Conservation (phyloP, 2,888 invertebrate genomes). For the Amphiduros pacificus region DNA sequence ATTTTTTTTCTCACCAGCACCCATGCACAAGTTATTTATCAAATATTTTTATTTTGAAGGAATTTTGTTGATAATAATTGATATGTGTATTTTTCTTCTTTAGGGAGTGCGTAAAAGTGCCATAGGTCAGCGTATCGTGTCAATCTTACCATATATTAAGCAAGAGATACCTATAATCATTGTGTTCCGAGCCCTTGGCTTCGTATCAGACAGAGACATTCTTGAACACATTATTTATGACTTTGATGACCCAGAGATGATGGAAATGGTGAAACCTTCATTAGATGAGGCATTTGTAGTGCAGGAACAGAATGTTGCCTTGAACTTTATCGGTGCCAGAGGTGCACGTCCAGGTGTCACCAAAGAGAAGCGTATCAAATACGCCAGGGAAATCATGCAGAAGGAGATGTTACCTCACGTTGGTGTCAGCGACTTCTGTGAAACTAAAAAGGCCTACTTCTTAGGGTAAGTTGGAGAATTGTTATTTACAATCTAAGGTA, state of each 20-base stretch:
- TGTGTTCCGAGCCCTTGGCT: conserved; percentile 97
- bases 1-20: too few relatives aligned
- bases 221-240: conserved; percentile 99
- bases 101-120: conserved; percentile 97
- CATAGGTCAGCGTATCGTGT: conserved; percentile 97
- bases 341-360: conserved; percentile 98
- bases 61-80: too few relatives aligned
- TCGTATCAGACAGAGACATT: conserved; percentile 98
- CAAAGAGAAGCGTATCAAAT: conserved; percentile 98
- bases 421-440: conserved; percentile 98
- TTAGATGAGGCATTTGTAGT: conserved; percentile 99
- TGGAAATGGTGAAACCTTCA: conserved; percentile 99
- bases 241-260: conserved; percentile 99
- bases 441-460: conserved; percentile 99
- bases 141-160: conserved; percentile 96
- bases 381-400: conserved; percentile 97
- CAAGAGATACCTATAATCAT: conserved; percentile 99
- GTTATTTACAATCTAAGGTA: too few relatives aligned
- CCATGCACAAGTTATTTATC: too few relatives aligned
- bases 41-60: too few relatives aligned
- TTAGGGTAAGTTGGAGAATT: conserved; percentile 68
- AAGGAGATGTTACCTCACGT: conserved; percentile 99
- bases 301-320: conserved; percentile 94
- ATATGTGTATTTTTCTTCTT: conserved; percentile 16
- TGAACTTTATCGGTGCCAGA: conserved; percentile 97